Base-by-base conservation (phyloP, 2,797 vertebrate species). In the Lepidocolaptes lacrymiger region DNA sequence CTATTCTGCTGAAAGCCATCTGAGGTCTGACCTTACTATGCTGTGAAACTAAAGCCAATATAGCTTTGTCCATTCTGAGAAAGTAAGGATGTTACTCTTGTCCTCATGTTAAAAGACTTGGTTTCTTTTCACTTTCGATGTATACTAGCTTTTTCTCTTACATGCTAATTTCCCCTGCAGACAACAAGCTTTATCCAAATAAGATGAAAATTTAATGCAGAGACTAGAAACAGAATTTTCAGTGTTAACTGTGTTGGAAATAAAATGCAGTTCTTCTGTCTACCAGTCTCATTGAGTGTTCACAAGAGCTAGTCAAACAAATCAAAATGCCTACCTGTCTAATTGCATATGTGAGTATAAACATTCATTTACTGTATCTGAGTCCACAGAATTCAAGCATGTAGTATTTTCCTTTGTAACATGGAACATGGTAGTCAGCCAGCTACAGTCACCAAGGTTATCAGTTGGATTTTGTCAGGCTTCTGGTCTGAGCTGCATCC, bases 231-330 rank as follows among this genome's bases (percentile, higher is more conserved):
- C 20, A 24, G 51, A 89, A 69, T 71, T 85, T 72, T 87, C 63
- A 76, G 56, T 66, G n/a, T 44, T 73, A 34, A 12, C 71, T 62
- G 48, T 36, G 61, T 22, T 87, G 58, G 36, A 79, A 76, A 76
- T 61, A 51, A 71, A 91, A 56, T 68, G 26, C 51, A 27, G 16
- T 72, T 79, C 24, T 69, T 85, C 36, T 58, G 39, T 59, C 58
- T 76, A 52, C 63, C 73, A 76, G 43, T 61, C 75, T 87, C 49
- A 78, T 85, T 93, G 56, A 52, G 80, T 87, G 78, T 89, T 77
- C 82, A 91, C 52, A 85, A 81, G 66, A 81, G 74, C 82, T 91
- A 89, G 87, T 87, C 78, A 89, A 91, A 85, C 84, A 79, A 73
- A 84, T 87, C 71, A 91, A 66, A 78, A 78, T 84, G 82, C 78